Evolutionary conservation across 2,113 vertebrate species (phyloP).

Genomic region (Neodontobutis hainanensis): DNA sequence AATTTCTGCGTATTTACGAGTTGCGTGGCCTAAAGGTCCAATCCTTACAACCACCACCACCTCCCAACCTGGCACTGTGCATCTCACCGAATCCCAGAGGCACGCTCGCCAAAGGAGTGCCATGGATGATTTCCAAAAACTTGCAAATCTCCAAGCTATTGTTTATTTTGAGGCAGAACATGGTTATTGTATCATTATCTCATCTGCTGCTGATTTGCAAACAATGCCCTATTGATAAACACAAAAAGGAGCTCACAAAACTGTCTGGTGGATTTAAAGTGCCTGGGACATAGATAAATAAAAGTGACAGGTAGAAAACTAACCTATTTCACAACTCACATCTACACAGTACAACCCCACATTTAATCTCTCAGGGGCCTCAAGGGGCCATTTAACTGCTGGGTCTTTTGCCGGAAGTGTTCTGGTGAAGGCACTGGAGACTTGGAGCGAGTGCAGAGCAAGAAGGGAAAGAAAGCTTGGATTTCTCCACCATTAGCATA

Average conservation of each 20-base stretch:
- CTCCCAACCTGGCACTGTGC: slow-evolving; percentile 3
- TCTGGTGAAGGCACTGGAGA: slow-evolving; percentile 19
- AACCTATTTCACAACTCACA: slow-evolving; percentile 8
- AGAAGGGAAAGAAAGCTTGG: slow-evolving; percentile 39
- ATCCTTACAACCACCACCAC: slow-evolving; percentile 18
- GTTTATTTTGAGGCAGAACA: slow-evolving; percentile 26
- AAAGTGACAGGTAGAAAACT: slow-evolving; percentile 19
- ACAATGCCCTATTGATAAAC: slow-evolving; percentile 20
- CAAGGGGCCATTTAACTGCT: slow-evolving; percentile 37
- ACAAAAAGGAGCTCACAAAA: slow-evolving; percentile 3
- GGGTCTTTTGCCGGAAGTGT: slow-evolving; percentile 50
- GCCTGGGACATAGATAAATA: slow-evolving; percentile 18
- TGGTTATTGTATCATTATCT: slow-evolving; percentile 25
- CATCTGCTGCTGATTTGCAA: slow-evolving; percentile 19
- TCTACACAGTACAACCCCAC: slow-evolving; percentile 22
- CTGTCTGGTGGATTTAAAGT: slow-evolving; percentile 15
- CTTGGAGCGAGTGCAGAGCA: slow-evolving; percentile 28
- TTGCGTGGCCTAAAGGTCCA: slow-evolving; percentile 13
- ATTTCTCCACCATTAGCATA: slow-evolving; percentile 65
- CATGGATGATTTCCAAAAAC: slow-evolving; percentile 35
- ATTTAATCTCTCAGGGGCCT: slow-evolving; percentile 45
- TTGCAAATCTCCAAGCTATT: slow-evolving; percentile 6
- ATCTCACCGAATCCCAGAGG: slow-evolving; percentile 2
- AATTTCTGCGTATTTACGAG: slow-evolving; percentile 41
- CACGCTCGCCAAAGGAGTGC: slow-evolving; percentile 1